A percentile compares a stretch with the other conserved stretches of the same genome.
These are phyloP conservation scores for Eupithecia pulchellata DNA, from an alignment of 2,888 invertebrate genomes.

Conservation along the genomic window DNA sequence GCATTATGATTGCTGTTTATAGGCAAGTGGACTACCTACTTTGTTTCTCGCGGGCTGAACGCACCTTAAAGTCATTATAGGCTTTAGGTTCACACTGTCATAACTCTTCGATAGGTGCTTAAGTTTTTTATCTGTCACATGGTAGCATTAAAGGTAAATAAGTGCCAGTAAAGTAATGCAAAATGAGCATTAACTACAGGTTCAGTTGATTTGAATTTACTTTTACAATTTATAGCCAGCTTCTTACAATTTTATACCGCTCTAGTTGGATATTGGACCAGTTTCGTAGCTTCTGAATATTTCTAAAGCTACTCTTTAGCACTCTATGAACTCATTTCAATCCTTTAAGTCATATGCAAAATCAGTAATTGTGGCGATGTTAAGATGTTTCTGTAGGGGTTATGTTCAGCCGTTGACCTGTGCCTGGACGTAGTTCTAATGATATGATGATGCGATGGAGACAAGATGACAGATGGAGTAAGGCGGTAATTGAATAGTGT, in stretches of 20 bases:
- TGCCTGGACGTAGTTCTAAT: no score
- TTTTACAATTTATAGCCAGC: slow-evolving; percentile 4
- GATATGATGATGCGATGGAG: not conserved
- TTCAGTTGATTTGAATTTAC: slow-evolving; percentile 4
- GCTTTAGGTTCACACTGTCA: slow-evolving; percentile 31
- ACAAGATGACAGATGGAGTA: not conserved
- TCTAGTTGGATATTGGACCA: not conserved
- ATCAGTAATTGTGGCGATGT: no score
- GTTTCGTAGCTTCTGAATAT: not conserved
- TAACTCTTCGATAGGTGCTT: slow-evolving; percentile 29
- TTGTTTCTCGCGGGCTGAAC: slow-evolving; percentile 10
- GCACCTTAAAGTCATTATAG: slow-evolving; percentile 32
- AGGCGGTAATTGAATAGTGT: not conserved
- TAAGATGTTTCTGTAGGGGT: no score
- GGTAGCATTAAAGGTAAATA: slow-evolving; percentile 12
- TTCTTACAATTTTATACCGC: not conserved
- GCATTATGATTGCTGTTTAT: slow-evolving; percentile 40
- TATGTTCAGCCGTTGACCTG: no score
- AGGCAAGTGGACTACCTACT: slow-evolving; percentile 37
- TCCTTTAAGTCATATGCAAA: not conserved
- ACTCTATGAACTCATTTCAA: no score
- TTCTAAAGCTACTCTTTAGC: no score
- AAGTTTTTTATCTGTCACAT: slow-evolving; percentile 20
- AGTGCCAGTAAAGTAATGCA: slow-evolving; percentile 11
- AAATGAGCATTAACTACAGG: not conserved